phyloP scores from a whole-genome alignment of 2,113 vertebrate genomes.

The Pungitius pungitius region DNA sequence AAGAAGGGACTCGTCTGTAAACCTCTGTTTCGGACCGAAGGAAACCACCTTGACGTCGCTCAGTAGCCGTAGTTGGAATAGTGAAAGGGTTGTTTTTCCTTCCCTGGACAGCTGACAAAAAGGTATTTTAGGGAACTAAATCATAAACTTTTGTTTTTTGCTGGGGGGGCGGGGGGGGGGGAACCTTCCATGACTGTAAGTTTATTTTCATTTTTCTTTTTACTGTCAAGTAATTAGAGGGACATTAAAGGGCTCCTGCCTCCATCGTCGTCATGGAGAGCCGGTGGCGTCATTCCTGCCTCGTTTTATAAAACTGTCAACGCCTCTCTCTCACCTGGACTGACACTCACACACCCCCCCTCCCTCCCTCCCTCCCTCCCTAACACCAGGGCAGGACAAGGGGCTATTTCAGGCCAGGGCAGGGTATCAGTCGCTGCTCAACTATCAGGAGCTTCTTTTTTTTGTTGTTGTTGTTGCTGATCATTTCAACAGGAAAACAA shows the following conservation, averaged over 20 bases:
- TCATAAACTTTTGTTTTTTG: no score
- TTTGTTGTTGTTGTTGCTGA: not conserved
- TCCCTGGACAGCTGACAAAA: not conserved
- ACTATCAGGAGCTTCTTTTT: not conserved
- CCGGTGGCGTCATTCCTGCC: constrained; percentile 73
- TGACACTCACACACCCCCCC: constrained; percentile 50
- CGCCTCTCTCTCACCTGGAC: constrained; percentile 80
- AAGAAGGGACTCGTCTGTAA: constrained; percentile 15
- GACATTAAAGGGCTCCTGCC: constrained; percentile 34
- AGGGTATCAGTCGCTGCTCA: not conserved
- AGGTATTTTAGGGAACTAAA: not conserved
- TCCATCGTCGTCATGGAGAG: constrained; percentile 66
- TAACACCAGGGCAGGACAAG: constrained; percentile 35
- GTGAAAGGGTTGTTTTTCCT: not conserved
- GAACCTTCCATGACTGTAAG: not conserved
- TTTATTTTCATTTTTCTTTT: not conserved
- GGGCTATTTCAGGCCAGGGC: constrained; percentile 18
- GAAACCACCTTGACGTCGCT: not conserved
- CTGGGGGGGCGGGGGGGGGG: no score
- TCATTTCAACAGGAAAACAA: constrained; percentile 25
- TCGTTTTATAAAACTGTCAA: constrained; percentile 78
- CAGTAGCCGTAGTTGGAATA: no score
- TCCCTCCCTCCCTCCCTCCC: not conserved
- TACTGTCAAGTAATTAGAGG: not conserved
- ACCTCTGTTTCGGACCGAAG: not conserved